Evolutionary conservation across 30 jellyfish, hydroid and myxozoan genomes (phyloP), one percentile per base, ranked within the genome.

Genomic region (Chrysaora quinquecirrha): DNA sequence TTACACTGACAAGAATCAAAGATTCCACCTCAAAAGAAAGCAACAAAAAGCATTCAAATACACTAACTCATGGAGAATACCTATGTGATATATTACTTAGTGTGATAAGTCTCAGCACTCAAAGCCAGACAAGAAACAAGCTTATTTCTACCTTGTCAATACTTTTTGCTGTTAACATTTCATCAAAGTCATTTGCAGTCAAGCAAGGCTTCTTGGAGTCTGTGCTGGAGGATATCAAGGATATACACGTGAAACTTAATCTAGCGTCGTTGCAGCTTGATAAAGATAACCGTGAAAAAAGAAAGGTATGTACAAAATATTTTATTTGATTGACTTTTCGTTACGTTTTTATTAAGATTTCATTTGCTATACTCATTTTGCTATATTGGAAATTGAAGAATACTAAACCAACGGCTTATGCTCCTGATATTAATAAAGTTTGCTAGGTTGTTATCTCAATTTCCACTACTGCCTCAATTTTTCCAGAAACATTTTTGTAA

Each of bases 181-280:
- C 83, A 9, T 30, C 97, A 12, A 78, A 80, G 49, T 12, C 27
- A 11, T 23, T 33, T 28, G 97, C 97, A 14, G 32, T 80, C 20
- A 87, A 75, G 31, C 34, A 34, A 20, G 97, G 97, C 11, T 89
- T 89, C 67, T 64, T 83, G 22, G 97, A 89, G 31, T 71, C 87
- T 27, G 73, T 80, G n/a, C 35, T 75, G 1, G 95, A 89, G 43
- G 97, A 89, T 43, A 33, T 89, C 20, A 89, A 89, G 75, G 97
- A 89, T 56, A 63, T 65, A 29, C 86, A 80, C 60, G 86, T 89
- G 20, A 89, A 89, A 74, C 54, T 89, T 60, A 89, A 80, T 33
- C 52, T 89, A 2, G 93, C 80, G 0, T 82, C 93, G 58, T 30
- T 80, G 54, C 83, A 80, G 49, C 63, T 80, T 11, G 78, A 66